phyloP scores from a whole-genome alignment of 2,888 invertebrate species.

The Clivina fossor region DNA sequence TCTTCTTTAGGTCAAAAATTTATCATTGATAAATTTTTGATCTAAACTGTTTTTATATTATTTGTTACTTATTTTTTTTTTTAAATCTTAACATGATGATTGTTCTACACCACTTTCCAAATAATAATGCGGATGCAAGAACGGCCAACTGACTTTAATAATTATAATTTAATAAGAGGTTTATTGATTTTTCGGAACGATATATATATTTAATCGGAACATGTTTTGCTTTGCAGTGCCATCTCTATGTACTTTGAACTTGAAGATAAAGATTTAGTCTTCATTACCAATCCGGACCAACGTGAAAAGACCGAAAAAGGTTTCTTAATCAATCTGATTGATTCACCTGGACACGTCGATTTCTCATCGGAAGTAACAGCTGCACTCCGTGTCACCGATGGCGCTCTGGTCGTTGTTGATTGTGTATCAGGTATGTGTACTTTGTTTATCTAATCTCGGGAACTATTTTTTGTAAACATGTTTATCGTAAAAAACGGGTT shows the following conservation, averaged over 20 bases:
- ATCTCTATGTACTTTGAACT: constrained; percentile 99
- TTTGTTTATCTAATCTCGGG: no score
- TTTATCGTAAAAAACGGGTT: no score
- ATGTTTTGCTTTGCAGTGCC: constrained; percentile 67
- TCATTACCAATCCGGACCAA: constrained; percentile 89
- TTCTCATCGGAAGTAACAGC: constrained; percentile 99
- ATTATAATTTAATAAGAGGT: not conserved
- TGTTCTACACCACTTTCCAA: constrained; percentile 54
- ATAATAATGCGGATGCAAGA: constrained; percentile 58
- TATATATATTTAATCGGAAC: constrained; percentile 1
- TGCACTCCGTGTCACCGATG: constrained; percentile 99
- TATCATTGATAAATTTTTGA: no score
- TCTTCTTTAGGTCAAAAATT: no score
- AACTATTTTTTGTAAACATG: no score
- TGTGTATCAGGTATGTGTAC: constrained; percentile 95
- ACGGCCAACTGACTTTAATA: constrained; percentile 58
- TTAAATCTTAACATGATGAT: constrained; percentile 56
- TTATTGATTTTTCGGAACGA: not conserved
- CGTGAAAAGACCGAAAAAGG: constrained; percentile 88
- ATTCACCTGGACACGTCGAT: constrained; percentile 99
- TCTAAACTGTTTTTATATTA: no score
- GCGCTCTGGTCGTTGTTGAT: constrained; percentile 99
- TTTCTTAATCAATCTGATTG: constrained; percentile 99
- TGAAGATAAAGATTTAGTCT: constrained; percentile 88
- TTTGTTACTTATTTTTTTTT: no score